Percentiles rank a stretch among this genome's conserved stretches.
These are phyloP conservation scores for Rhincodon typus DNA, from an alignment of 2,797 vertebrate species.

Conservation along the genomic window DNA sequence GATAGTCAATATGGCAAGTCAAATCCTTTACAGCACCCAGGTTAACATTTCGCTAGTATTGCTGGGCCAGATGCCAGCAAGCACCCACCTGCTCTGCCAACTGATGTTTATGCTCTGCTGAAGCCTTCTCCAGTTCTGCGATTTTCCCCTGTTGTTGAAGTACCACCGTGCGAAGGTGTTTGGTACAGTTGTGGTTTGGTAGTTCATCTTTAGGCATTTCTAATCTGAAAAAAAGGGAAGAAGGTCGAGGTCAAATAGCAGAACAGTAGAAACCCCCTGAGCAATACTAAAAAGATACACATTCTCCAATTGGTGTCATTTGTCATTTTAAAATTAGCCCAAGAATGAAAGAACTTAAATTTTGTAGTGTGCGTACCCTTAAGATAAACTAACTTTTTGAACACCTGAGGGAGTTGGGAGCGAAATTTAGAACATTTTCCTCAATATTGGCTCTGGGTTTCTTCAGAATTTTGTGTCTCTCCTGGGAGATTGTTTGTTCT, in stretches of 20 bases:
- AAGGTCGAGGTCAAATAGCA: background rate
- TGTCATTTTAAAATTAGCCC: background rate
- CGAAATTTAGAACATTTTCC: background rate
- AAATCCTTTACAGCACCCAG: background rate
- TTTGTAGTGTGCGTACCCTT: background rate
- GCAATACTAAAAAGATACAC: background rate
- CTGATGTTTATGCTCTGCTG: constrained; percentile 89
- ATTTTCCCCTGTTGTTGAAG: constrained; percentile 89
- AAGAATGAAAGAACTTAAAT: background rate
- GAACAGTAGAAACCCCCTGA: background rate
- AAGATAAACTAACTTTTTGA: background rate
- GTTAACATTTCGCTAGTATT: background rate
- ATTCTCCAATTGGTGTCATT: background rate
- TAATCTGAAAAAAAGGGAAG: constrained; percentile 57
- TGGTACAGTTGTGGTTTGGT: constrained; percentile 91
- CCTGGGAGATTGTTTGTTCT: background rate
- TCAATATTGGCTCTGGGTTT: background rate
- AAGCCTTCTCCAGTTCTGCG: constrained; percentile 86
- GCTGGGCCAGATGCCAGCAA: background rate
- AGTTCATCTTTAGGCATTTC: constrained; percentile 98
- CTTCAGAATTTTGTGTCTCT: background rate
- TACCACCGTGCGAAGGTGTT: constrained; percentile 83
- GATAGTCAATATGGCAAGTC: background rate
- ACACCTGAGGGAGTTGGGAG: background rate
- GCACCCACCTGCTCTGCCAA: constrained; percentile 80